Evolutionary conservation across 2,888 invertebrate genomes (phyloP), one percentile per base, ranked within the genome.

Genomic region (Silvanus unidentatus): DNA sequence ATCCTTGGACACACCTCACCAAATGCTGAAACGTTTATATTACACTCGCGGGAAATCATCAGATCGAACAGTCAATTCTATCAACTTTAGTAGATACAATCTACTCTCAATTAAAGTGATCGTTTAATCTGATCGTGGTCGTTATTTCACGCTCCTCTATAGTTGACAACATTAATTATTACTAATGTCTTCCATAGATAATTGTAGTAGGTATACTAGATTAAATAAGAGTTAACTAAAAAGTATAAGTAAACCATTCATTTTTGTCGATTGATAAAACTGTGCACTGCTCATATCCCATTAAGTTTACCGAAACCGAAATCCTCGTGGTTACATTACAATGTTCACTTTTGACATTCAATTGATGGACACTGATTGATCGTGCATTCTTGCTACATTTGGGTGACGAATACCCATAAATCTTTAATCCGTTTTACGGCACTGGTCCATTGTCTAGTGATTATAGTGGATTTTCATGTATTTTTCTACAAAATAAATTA

Each of bases 381-480:
- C 54, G 52, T 40, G 36, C 46, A 41, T 53, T 53, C 52, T 48
- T 44, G 47, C 22, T 44, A 53, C 56, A 49, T 47, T 45, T 47
- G 42, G 39, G 43, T 43, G 52, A 53, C n/a, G 13, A 15, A 37
- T 12, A 15, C 37, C 16, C 48, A 51, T 53, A 55, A 53, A 55
- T 55, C 55, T 55, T 56, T 57, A 58, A 62, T 60, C 52, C 58
- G 48, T 38, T 52, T 51, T 51, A 50, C 53, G 48, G 47, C 44
- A 40, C 43, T 40, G 43, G 47, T 49, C 50, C 49, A 54, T 56
- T 58, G 52, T 53, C 38, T 46, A 47, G 50, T 52, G 59, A 62
- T 60, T 56, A 56, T 63, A 64, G 62, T 60, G 62, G 57, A 53
- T 63, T 63, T 63, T 53, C 62, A 49, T 63, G 64, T 64, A 63